Evolutionary conservation across 2,888 invertebrate species (phyloP).

Genomic region (Aporophyla lueneburgensis): DNA sequence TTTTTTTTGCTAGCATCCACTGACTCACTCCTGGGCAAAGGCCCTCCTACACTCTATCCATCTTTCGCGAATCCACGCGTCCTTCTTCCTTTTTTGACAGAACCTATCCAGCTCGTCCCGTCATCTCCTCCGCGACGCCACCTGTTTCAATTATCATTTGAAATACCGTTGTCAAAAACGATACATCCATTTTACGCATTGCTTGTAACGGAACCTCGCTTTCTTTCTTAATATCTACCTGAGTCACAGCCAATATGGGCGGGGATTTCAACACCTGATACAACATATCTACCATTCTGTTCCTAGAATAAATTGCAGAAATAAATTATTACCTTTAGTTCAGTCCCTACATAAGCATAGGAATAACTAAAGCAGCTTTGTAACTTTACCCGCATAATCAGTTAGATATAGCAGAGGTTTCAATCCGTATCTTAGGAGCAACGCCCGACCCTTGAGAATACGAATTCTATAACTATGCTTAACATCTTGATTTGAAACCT

Average conservation of each 20-base stretch:
- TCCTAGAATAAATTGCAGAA: not conserved
- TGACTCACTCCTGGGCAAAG: too few species aligned
- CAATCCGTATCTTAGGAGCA: not conserved
- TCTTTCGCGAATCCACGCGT: too few species aligned
- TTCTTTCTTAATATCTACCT: not conserved
- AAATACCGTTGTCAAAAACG: too few species aligned
- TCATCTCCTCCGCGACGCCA: too few species aligned
- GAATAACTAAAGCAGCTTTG: not conserved
- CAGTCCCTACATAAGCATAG: not conserved
- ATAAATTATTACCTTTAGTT: not conserved
- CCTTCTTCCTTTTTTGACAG: too few species aligned
- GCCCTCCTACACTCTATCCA: too few species aligned
- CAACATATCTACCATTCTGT: not conserved
- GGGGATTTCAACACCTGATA: constrained; percentile 13
- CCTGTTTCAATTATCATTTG: too few species aligned
- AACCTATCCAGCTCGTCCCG: too few species aligned
- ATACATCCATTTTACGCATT: not conserved
- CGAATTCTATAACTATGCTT: not conserved
- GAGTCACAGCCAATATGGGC: constrained; percentile 11
- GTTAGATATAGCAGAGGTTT: not conserved
- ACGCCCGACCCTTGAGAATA: not conserved
- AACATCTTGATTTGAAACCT: not conserved
- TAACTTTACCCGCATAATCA: constrained; percentile 3
- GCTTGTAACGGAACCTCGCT: not conserved
- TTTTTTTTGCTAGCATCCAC: too few species aligned